Evolutionary conservation across 2,888 invertebrate genomes (phyloP).

Genomic region (Artemia sp.): DNA sequence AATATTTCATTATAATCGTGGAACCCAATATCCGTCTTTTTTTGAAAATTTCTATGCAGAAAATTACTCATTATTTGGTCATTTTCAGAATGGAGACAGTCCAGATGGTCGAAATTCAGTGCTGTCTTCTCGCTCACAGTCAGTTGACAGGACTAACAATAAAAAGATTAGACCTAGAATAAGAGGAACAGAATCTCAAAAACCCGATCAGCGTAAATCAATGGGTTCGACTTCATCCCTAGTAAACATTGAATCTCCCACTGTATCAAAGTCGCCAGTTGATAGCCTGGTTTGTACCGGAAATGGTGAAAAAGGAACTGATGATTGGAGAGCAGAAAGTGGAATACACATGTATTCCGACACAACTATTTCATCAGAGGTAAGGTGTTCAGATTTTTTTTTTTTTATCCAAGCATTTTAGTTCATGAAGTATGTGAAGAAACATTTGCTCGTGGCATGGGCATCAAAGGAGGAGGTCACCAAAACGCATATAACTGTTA

Average conservation of each 20-base stretch:
- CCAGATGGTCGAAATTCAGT: background rate
- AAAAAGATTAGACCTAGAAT: background rate
- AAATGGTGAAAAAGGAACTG: background rate
- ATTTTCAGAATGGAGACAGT: constrained; percentile 12
- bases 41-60: too few relatives aligned
- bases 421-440: too few relatives aligned
- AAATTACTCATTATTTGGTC: background rate
- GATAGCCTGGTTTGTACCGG: background rate
- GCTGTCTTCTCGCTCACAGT: background rate
- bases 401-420: too few relatives aligned
- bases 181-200: constrained; percentile 1
- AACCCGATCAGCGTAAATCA: background rate
- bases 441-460: too few relatives aligned
- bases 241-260: background rate
- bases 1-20: too few relatives aligned
- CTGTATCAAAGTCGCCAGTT: background rate
- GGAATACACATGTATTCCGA: constrained; percentile 11
- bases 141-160: background rate
- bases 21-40: too few relatives aligned
- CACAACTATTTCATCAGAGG: background rate
- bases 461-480: too few relatives aligned
- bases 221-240: constrained; percentile 2
- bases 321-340: constrained; percentile 5
- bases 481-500: too few relatives aligned
- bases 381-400: background rate